Percentiles rank a stretch among this genome's conserved stretches.
These are phyloP conservation scores for Orchesella flavescens DNA, from an alignment of 2,888 invertebrate species.

Conservation along the genomic window DNA sequence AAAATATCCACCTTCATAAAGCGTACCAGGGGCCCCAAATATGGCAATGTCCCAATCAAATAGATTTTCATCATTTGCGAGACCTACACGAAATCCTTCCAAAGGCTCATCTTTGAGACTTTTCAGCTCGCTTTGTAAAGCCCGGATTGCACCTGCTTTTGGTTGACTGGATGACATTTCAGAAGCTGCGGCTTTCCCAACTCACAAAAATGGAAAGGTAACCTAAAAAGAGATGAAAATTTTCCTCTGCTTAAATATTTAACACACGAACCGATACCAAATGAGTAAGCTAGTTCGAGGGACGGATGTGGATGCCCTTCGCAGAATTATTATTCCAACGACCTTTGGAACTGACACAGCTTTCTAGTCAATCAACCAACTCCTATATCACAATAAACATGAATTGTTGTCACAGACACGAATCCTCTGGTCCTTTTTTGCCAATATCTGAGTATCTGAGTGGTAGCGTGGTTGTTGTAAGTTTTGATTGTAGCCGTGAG, in stretches of 20 bases:
- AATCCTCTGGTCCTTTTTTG: background rate
- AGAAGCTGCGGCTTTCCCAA: no score
- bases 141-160: slow-evolving; percentile 85
- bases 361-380: no score
- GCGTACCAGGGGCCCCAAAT: slow-evolving; percentile 98
- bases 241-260: background rate
- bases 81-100: slow-evolving; percentile 96
- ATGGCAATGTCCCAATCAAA: slow-evolving; percentile 99
- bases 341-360: no score
- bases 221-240: background rate
- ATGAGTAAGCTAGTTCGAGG: slow-evolving; percentile 16
- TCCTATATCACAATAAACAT: background rate
- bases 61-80: slow-evolving; percentile 96
- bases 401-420: slow-evolving; percentile 58
- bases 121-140: slow-evolving; percentile 94
- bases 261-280: slow-evolving; percentile 25
- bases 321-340: no score
- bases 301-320: background rate
- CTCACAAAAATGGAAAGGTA: background rate
- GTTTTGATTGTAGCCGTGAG: no score
- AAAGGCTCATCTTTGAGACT: slow-evolving; percentile 97
- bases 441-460: background rate
- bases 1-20: slow-evolving; percentile 99
- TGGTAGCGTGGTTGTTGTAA: slow-evolving; percentile 4
- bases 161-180: background rate